phyloP scores from a whole-genome alignment of 2,888 invertebrate genomes.

The Chalcosyrphus nemorum region DNA sequence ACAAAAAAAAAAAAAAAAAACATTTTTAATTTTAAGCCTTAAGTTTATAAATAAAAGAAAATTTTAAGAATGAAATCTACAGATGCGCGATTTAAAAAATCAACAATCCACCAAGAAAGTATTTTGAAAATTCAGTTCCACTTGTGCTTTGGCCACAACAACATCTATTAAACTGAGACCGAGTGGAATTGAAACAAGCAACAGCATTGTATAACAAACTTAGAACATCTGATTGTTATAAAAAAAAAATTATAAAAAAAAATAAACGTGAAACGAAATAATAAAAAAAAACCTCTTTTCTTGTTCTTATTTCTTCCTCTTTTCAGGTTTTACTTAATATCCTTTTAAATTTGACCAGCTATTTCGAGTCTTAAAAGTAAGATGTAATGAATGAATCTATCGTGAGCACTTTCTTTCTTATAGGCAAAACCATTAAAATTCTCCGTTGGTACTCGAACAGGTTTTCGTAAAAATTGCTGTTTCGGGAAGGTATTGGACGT shows the following conservation, averaged over 20 bases:
- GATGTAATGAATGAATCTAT: too few species aligned
- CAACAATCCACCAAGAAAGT: conserved; percentile 70
- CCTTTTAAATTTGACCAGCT: too few species aligned
- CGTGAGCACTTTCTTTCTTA: too few species aligned
- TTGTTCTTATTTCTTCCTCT: conserved; percentile 15
- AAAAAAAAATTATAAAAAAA: conserved; percentile 49
- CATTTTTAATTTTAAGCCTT: conserved; percentile 82
- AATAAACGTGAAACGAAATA: conserved; percentile 73
- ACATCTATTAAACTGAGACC: conserved; percentile 36
- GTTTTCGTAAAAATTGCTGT: too few species aligned
- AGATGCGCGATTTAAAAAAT: conserved; percentile 70
- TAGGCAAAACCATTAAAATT: too few species aligned
- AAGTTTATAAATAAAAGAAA: conserved; percentile 80
- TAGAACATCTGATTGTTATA: conserved; percentile 69
- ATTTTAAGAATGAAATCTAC: conserved; percentile 56
- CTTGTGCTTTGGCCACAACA: conserved; percentile 50
- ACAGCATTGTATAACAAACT: conserved; percentile 66
- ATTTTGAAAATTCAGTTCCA: conserved; percentile 54
- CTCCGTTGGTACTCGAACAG: too few species aligned
- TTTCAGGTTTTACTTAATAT: too few species aligned
- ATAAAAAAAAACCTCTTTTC: conserved; percentile 23
- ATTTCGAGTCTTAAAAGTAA: too few species aligned
- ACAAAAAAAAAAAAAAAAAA: conserved; percentile 80
- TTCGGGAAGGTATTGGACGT: too few species aligned
- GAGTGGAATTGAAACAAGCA: conserved; percentile 41